Conservation (phyloP, 2,797 vertebrate genomes). For the Notamacropus eugenii region DNA sequence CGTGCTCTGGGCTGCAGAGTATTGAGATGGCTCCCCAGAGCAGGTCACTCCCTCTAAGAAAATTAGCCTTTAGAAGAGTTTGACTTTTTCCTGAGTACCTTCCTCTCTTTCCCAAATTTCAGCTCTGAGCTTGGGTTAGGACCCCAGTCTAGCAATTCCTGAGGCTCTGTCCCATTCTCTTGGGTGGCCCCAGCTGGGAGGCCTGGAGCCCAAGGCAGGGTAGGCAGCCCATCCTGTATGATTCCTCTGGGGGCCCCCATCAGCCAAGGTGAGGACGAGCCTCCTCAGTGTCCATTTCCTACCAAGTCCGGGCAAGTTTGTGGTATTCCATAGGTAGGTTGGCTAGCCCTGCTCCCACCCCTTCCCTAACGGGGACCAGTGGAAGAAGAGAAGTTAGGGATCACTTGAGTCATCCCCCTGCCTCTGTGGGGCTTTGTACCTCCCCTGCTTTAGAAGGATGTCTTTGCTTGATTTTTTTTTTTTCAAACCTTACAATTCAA, state of each 20-base stretch:
- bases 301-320: not conserved
- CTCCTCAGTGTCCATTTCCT: not conserved
- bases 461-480: not conserved
- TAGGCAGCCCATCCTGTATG: not conserved
- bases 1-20: constrained; percentile 32
- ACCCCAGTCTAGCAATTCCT: not conserved
- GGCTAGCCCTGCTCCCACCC: not conserved
- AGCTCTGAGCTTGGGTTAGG: not conserved
- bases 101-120: not conserved
- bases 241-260: not conserved
- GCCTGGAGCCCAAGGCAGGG: not conserved
- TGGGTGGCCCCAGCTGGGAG: not conserved
- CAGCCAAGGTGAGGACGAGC: not conserved
- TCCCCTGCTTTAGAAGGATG: not conserved
- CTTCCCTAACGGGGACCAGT: not conserved
- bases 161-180: not conserved
- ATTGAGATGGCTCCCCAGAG: constrained; percentile 32
- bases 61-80: not conserved
- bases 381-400: not conserved
- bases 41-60: not conserved
- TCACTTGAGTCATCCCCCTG: not conserved
- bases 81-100: not conserved
- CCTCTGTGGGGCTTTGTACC: not conserved
- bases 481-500: not conserved
- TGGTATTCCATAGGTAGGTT: not conserved